These are phyloP conservation scores for Phyto melanocephala DNA, from an alignment of 2,888 invertebrate species.

Conservation along the genomic window DNA sequence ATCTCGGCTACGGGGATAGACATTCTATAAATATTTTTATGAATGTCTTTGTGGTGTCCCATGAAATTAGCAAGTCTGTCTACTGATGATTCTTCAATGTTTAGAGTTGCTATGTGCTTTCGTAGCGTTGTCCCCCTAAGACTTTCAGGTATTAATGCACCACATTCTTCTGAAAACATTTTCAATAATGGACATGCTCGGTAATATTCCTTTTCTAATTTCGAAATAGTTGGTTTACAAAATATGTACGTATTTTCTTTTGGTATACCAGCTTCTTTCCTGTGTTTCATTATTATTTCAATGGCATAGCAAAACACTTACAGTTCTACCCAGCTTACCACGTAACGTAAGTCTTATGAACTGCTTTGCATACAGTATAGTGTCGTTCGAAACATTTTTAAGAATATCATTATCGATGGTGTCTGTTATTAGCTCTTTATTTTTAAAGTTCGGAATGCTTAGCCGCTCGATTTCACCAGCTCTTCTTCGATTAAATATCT, in stretches of 20 bases:
- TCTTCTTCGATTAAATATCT: neutral
- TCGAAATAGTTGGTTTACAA: too few relatives aligned
- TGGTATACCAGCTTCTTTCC: conserved; percentile 17
- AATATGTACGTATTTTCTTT: conserved; percentile 9
- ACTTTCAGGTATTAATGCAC: conserved; percentile 7
- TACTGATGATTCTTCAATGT: conserved; percentile 18
- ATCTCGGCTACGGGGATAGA: conserved; percentile 17
- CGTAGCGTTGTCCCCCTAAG: conserved; percentile 29
- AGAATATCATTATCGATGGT: too few relatives aligned
- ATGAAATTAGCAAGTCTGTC: conserved; percentile 41
- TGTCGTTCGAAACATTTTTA: too few relatives aligned
- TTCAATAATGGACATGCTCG: too few relatives aligned
- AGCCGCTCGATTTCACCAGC: neutral
- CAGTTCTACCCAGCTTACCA: too few relatives aligned
- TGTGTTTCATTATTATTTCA: too few relatives aligned
- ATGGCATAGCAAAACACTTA: too few relatives aligned
- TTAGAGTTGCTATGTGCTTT: conserved; percentile 30
- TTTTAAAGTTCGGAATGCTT: neutral
- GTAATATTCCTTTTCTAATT: too few relatives aligned
- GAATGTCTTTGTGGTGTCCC: conserved; percentile 42
- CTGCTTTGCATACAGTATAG: too few relatives aligned
- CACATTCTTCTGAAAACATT: too few relatives aligned
- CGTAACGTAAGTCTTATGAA: too few relatives aligned
- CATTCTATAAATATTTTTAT: conserved; percentile 35
- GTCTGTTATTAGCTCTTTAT: neutral